Conservation (phyloP, 2,113 vertebrate species). For the Antennarius striatus region DNA sequence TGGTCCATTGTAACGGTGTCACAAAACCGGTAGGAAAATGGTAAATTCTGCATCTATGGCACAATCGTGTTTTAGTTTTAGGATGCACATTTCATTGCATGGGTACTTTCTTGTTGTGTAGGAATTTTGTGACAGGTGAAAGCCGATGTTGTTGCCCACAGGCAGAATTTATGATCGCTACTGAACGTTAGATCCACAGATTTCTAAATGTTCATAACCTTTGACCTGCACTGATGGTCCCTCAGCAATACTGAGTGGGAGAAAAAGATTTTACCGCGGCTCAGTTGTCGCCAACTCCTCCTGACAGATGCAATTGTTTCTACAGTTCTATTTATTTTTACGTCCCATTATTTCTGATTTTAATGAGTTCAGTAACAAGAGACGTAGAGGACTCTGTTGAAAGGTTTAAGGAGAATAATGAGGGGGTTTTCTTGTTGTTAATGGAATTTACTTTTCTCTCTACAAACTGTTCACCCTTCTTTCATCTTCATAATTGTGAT, state of each 20-base stretch:
- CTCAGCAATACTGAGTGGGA: constrained; percentile 41
- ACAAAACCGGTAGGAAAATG: constrained; percentile 18
- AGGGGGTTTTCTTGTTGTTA: too few species aligned
- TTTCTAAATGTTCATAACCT: constrained; percentile 27
- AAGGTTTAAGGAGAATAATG: background rate
- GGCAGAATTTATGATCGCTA: constrained; percentile 50
- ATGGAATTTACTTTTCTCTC: too few species aligned
- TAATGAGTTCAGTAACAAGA: constrained; percentile 24
- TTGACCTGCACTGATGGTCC: constrained; percentile 21
- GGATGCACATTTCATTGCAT: constrained; percentile 40
- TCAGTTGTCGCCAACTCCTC: constrained; percentile 25
- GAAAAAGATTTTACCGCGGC: constrained; percentile 22
- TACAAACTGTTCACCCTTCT: too few species aligned
- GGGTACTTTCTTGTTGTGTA: constrained; percentile 35
- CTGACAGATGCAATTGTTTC: constrained; percentile 60
- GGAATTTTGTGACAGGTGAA: constrained; percentile 5
- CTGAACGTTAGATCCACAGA: background rate
- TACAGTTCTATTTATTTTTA: constrained; percentile 55
- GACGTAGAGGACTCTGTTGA: constrained; percentile 27
- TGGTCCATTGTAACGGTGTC: constrained; percentile 14
- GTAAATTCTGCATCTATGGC: constrained; percentile 55
- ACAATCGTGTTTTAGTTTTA: constrained; percentile 38
- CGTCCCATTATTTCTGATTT: constrained; percentile 29
- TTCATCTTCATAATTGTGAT: too few species aligned
- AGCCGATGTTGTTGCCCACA: constrained; percentile 13